Evolutionary conservation across 2,797 vertebrate genomes (phyloP).

Genomic region (Acipenser oxyrinchus): DNA sequence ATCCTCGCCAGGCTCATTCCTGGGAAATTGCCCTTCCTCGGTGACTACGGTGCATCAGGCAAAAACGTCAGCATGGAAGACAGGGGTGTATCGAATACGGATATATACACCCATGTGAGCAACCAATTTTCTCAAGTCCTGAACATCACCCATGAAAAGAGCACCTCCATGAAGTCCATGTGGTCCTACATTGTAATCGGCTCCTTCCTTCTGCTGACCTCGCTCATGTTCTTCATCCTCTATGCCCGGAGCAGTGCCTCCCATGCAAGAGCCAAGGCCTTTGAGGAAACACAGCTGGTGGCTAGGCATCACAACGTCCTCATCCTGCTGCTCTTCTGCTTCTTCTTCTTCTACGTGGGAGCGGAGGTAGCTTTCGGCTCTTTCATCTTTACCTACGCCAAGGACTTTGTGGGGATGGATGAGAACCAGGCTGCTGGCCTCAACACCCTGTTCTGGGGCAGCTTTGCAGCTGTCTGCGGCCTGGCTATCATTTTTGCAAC

Average conservation of each 20-base stretch:
- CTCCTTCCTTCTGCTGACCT: slow-evolving; percentile 59
- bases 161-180: slow-evolving; percentile 47
- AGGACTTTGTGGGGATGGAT: slow-evolving; percentile 55
- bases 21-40: slow-evolving; percentile 20
- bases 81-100: neutral
- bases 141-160: neutral
- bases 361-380: slow-evolving; percentile 84
- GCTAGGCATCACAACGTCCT: slow-evolving; percentile 70
- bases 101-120: no score
- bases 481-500: slow-evolving; percentile 74
- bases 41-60: neutral
- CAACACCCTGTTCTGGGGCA: slow-evolving; percentile 85
- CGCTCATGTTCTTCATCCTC: slow-evolving; percentile 64
- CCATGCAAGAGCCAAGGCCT: slow-evolving; percentile 34
- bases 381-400: slow-evolving; percentile 77
- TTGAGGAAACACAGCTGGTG: slow-evolving; percentile 35
- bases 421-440: slow-evolving; percentile 63
- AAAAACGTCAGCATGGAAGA: neutral
- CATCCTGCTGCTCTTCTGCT: slow-evolving; percentile 67
- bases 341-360: slow-evolving; percentile 88
- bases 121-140: no score
- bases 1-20: slow-evolving; percentile 78
- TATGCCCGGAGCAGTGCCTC: slow-evolving; percentile 41
- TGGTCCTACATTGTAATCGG: slow-evolving; percentile 77
- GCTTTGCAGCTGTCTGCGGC: slow-evolving; percentile 70